Percentiles rank a stretch among this genome's conserved stretches.
Evolutionary conservation across 2,113 vertebrate genomes (phyloP).

Genomic region (Myrmecobius fasciatus): DNA sequence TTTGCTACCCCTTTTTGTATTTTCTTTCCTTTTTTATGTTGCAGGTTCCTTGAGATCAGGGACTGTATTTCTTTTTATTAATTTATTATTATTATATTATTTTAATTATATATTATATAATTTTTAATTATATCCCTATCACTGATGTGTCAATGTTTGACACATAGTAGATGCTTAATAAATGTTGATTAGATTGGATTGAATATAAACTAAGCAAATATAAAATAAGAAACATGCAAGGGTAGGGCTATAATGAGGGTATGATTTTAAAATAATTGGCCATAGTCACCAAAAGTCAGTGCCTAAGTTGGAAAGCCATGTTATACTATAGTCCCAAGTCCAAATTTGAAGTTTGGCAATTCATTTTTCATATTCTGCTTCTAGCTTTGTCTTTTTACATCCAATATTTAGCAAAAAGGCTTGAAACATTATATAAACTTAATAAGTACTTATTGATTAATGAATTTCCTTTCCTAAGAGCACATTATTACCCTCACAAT

Average conservation of each 20-base stretch:
- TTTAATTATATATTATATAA: no score
- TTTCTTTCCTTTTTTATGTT: neutral
- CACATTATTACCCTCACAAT: neutral
- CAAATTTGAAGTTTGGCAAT: neutral
- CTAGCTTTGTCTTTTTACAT: neutral
- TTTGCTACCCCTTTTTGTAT: neutral
- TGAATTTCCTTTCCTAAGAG: neutral
- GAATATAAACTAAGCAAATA: neutral
- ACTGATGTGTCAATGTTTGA: neutral
- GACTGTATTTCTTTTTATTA: neutral
- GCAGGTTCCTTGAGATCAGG: neutral
- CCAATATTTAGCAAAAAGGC: neutral
- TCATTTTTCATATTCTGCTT: neutral
- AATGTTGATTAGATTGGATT: neutral
- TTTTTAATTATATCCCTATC: neutral
- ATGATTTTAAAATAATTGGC: neutral
- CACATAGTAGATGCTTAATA: neutral
- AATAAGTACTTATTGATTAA: neutral
- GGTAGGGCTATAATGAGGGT: neutral
- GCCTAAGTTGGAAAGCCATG: neutral
- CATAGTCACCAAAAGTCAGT: neutral
- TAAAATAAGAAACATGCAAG: slow-evolving; percentile 20
- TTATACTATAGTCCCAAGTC: neutral
- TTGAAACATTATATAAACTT: neutral
- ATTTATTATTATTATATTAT: no score